Conservation (phyloP, 37 sponge, comb jelly and placozoan genomes). For the Ianthella basta region DNA sequence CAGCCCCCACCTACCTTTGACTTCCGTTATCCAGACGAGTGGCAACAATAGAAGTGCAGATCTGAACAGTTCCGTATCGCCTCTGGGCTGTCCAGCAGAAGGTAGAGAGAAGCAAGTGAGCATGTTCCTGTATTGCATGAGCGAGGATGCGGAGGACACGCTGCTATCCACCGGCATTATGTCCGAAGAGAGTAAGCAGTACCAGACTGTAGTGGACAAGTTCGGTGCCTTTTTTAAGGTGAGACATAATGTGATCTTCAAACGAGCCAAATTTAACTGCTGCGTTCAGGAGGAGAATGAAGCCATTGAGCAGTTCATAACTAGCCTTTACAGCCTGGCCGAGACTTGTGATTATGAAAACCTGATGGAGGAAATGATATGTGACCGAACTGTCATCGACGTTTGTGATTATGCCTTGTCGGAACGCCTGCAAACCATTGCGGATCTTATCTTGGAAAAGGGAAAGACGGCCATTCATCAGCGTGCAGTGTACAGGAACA, state of each 20-base stretch:
- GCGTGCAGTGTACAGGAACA: constrained; percentile 37
- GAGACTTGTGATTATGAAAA: constrained; percentile 25
- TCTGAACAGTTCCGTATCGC: constrained; percentile 40
- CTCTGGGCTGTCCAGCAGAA: constrained; percentile 17
- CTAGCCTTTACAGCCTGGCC: constrained; percentile 22
- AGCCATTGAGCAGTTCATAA: constrained; percentile 20
- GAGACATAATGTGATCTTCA: constrained; percentile 14
- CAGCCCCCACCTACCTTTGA: constrained; percentile 18
- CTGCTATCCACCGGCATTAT: constrained; percentile 22
- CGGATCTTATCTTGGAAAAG: constrained; percentile 30
- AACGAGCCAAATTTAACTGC: constrained; percentile 29
- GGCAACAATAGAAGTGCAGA: constrained; percentile 20
- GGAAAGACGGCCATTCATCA: constrained; percentile 14
- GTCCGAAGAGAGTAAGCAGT: not conserved
- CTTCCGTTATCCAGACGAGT: constrained; percentile 28
- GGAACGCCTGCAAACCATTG: constrained; percentile 19
- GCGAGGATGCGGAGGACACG: constrained; percentile 25
- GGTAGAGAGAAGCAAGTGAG: not conserved
- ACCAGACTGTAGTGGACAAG: constrained; percentile 8
- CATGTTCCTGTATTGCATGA: constrained; percentile 29
- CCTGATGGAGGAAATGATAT: constrained; percentile 31
- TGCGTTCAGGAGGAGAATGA: constrained; percentile 3
- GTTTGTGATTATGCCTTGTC: constrained; percentile 12
- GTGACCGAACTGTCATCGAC: constrained; percentile 30
- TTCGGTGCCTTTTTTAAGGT: constrained; percentile 22